A percentile compares a stretch with the other conserved stretches of the same genome.
These are phyloP conservation scores for Melanotaenia duboulayi DNA, from an alignment of 2,113 vertebrate genomes.

Conservation along the genomic window DNA sequence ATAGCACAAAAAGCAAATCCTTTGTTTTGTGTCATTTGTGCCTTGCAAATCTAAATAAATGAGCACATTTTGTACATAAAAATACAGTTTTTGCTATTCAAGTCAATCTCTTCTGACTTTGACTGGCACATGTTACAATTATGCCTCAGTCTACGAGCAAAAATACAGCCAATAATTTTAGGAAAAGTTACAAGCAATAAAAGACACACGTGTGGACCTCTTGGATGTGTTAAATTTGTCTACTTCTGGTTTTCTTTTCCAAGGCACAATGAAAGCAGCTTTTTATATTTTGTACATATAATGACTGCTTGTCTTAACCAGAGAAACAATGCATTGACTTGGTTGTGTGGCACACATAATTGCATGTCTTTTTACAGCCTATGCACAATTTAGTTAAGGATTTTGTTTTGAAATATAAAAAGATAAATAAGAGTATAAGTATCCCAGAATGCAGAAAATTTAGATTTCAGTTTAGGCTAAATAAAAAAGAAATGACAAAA, in stretches of 20 bases:
- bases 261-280: slow-evolving; percentile 59
- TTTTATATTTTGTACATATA: slow-evolving; percentile 59
- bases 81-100: slow-evolving; percentile 7
- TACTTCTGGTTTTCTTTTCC: slow-evolving; percentile 63
- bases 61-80: slow-evolving; percentile 4
- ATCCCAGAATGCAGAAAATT: not conserved
- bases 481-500: not conserved
- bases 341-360: slow-evolving; percentile 8
- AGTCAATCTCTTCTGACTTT: not conserved
- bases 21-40: not conserved
- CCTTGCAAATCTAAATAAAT: slow-evolving; percentile 11
- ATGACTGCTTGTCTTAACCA: slow-evolving; percentile 55
- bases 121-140: slow-evolving; percentile 42
- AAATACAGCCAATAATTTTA: slow-evolving; percentile 65
- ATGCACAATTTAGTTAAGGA: slow-evolving; percentile 11
- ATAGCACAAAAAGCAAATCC: not conserved
- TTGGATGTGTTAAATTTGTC: slow-evolving; percentile 41
- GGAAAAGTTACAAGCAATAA: slow-evolving; percentile 58
- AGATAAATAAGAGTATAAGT: not conserved
- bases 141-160: slow-evolving; percentile 28
- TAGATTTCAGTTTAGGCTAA: not conserved
- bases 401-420: not conserved
- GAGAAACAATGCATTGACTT: slow-evolving; percentile 33
- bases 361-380: slow-evolving; percentile 26
- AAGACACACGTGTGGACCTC: slow-evolving; percentile 42